phyloP scores from a whole-genome alignment of 2,888 invertebrate genomes.

The Latrodectus elegans region DNA sequence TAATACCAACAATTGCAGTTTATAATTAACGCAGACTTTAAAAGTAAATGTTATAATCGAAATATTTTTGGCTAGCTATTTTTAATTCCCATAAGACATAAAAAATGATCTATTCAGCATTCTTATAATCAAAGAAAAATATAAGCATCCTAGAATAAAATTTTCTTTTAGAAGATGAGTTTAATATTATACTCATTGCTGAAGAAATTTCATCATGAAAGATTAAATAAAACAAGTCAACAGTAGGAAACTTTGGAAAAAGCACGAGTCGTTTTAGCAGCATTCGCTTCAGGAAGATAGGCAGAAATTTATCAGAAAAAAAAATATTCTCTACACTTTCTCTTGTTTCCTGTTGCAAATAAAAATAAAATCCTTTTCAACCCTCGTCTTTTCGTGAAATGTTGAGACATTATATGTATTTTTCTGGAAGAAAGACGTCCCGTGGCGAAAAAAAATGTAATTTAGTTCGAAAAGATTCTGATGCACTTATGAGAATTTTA shows the following conservation, averaged over 20 bases:
- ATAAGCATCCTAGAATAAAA: no score
- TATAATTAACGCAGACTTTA: no score
- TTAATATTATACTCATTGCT: no score
- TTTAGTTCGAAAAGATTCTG: constrained; percentile 50
- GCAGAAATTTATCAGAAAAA: constrained; percentile 37
- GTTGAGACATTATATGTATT: constrained; percentile 13
- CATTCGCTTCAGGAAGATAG: constrained; percentile 7
- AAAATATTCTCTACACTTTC: constrained; percentile 29
- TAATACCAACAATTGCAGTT: no score
- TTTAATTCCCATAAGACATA: no score
- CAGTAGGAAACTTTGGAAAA: constrained; percentile 19
- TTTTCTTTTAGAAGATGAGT: no score
- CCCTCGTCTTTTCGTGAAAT: constrained; percentile 10
- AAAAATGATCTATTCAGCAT: no score
- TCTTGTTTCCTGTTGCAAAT: constrained; percentile 13
- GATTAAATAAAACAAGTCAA: no score
- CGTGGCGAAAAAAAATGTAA: constrained; percentile 36
- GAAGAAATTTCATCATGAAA: no score
- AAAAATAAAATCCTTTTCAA: constrained; percentile 30
- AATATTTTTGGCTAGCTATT: no score
- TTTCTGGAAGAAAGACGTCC: constrained; percentile 15
- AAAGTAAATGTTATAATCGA: no score
- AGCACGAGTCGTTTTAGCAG: constrained; percentile 24
- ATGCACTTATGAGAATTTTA: constrained; percentile 61
- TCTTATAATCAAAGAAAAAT: no score